Base-by-base conservation (phyloP, 2,888 invertebrate species). In the Cephus nigrinus region DNA sequence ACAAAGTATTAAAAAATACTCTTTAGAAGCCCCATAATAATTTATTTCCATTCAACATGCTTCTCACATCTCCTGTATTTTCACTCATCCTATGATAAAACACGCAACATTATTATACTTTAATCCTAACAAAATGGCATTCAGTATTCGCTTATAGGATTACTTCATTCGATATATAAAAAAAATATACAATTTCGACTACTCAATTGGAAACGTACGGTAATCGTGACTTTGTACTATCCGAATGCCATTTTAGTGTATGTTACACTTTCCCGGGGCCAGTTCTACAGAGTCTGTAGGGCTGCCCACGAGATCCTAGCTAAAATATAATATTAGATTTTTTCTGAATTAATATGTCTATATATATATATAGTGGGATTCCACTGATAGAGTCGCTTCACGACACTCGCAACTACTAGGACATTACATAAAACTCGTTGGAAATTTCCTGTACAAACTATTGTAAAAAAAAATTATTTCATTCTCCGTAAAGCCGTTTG, bases 111-210 rank as follows among this genome's bases (percentile, higher is more conserved):
- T 86, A 87, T 84, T 84, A 75, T 82, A 87, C 85, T 88, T 86
- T 86, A 87, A 85, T 86, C 84, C 80, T 79, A 81, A 80, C 80
- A 91, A 91, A 91, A 91, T 91, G 90, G 91, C 91, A 91, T 91
- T 91, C 91, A 91, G 91, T 89, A 86, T 79, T 88, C 81, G 84
- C 87, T 88, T 88, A 90, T 87, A 90, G 86, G 85, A 88, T 88
- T 88, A 89, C 81, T 87, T 88, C 87, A 88, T 89, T 90, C 86
- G 83, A 76, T 79, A 80, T 82, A 91, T 91, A 91, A 91, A 91
- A 91, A 91, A 91, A 91, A 91, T 91, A 91, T 91, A 91, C 90
- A 91, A 91, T 91, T 90, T 91, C 88, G 88, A 90, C 88, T 91
- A 90, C 87, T n/a, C 86, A 86, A 88, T 89, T 89, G 87, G 86